Evolutionary conservation across 2,113 vertebrate species (phyloP).

Genomic region (Erythrolamprus reginae): DNA sequence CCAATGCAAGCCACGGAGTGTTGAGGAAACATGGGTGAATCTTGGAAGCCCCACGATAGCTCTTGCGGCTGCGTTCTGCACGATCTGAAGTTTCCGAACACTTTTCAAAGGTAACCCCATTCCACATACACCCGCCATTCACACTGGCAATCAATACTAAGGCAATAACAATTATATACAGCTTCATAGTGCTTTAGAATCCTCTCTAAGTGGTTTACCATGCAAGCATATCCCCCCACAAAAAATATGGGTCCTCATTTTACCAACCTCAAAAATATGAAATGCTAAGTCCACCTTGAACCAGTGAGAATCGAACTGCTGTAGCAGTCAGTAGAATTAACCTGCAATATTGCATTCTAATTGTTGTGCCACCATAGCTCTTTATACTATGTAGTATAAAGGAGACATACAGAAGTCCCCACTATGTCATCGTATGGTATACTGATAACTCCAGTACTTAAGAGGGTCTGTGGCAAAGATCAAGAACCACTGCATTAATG

Average conservation of each 20-base stretch:
- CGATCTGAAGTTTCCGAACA: no score
- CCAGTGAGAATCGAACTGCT: background rate
- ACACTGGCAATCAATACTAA: background rate
- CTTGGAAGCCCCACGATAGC: no score
- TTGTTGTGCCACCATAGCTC: background rate
- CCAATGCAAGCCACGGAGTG: no score
- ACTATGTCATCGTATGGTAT: fast-evolving
- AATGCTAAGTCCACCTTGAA: background rate
- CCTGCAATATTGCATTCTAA: background rate
- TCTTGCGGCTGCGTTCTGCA: no score
- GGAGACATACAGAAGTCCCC: no score
- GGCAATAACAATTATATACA: background rate
- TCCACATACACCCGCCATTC: background rate
- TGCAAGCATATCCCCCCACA: background rate
- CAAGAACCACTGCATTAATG: background rate
- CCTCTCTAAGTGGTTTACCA: background rate
- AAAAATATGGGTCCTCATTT: background rate
- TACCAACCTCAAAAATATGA: background rate
- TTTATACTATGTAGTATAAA: background rate
- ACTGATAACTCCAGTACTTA: background rate
- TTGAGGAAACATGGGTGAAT: no score
- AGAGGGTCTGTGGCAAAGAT: background rate
- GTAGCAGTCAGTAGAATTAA: background rate
- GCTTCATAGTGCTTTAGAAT: background rate
- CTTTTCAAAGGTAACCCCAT: no score